A percentile compares a stretch with the other conserved stretches of the same genome.
Evolutionary conservation across 2,797 vertebrate genomes (phyloP).

Genomic region (Urocyon cinereoargenteus): DNA sequence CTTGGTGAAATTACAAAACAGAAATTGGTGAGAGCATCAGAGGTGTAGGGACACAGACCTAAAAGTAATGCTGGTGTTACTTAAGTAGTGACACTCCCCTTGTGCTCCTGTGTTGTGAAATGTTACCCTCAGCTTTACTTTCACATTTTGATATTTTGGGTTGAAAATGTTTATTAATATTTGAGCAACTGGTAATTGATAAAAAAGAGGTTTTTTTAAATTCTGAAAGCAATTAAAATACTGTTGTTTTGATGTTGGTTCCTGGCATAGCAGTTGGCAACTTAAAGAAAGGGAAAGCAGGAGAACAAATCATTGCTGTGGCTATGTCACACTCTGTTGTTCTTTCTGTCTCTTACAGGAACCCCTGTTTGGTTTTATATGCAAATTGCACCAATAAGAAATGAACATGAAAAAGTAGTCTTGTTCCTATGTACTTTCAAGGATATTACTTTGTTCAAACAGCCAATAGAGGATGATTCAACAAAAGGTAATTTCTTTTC

Average conservation of each 20-base stretch:
- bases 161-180: constrained; percentile 11
- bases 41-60: neutral
- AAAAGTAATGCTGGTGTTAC: neutral
- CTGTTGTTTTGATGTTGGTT: neutral
- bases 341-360: constrained; percentile 87
- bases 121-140: neutral
- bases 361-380: constrained; percentile 99
- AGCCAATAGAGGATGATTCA: constrained; percentile 97
- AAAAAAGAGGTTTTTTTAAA: neutral
- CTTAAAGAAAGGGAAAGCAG: neutral
- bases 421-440: constrained; percentile 98
- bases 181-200: neutral
- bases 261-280: neutral
- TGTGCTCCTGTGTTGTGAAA: neutral
- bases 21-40: neutral
- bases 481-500: constrained; percentile 92
- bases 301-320: neutral
- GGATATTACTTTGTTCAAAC: constrained; percentile 98
- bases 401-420: constrained; percentile 98
- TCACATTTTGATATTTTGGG: neutral
- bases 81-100: neutral
- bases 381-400: constrained; percentile 98
- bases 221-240: neutral
- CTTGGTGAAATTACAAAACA: neutral
- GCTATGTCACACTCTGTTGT: neutral